Evolutionary conservation across 1,140 invertebrate species (phyloP).

Genomic region (Rhynchophorus ferrugineus): DNA sequence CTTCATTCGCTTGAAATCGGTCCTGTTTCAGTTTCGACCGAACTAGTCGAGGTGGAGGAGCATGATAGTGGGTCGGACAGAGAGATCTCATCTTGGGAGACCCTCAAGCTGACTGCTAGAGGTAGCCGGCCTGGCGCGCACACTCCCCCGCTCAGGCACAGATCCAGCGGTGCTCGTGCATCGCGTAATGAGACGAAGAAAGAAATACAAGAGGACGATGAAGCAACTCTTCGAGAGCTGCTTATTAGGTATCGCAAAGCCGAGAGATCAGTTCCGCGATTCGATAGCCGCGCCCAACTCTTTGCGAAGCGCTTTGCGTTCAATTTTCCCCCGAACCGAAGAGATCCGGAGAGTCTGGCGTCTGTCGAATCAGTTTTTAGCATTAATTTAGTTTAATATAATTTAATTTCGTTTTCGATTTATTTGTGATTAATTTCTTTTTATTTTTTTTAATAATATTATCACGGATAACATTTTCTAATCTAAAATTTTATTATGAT

Average conservation of each 20-base stretch:
- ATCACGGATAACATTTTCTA: no score
- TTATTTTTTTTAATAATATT: no score
- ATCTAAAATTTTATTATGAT: no score
- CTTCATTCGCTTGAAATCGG: background rate
- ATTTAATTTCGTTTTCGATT: no score
- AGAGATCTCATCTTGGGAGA: conserved; percentile 34
- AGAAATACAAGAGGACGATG: conserved; percentile 64
- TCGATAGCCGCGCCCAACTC: no score
- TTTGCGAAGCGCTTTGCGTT: no score
- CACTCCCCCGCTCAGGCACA: conserved; percentile 30
- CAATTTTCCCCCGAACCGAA: no score
- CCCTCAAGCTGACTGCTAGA: conserved; percentile 39
- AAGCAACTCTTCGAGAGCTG: conserved; percentile 77
- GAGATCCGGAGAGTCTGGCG: no score
- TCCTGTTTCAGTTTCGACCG: conserved; percentile 31
- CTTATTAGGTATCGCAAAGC: conserved; percentile 65
- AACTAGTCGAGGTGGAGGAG: conserved; percentile 42
- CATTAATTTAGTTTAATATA: no score
- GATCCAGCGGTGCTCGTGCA: conserved; percentile 20
- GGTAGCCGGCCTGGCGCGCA: conserved; percentile 26
- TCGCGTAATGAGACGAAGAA: conserved; percentile 42
- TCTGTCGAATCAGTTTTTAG: no score
- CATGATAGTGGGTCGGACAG: conserved; percentile 36
- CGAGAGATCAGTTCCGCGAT: no score
- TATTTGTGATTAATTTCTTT: no score